Evolutionary conservation across 1,140 invertebrate species (phyloP).

Genomic region (Hylaeus volcanicus): DNA sequence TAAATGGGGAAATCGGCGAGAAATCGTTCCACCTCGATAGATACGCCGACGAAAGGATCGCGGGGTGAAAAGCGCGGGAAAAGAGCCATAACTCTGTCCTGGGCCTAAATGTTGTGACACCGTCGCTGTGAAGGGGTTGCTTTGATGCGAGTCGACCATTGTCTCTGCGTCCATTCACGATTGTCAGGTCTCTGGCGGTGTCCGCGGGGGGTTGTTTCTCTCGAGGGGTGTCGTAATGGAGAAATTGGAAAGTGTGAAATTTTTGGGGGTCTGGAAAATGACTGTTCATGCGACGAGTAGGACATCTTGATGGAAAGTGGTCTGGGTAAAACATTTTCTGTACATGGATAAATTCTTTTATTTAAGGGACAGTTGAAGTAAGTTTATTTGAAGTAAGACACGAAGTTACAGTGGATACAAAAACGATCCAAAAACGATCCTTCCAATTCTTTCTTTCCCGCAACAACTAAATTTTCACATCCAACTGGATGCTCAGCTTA

Average conservation of each 20-base stretch:
- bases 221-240: not conserved
- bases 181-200: not conserved
- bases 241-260: slow-evolving; percentile 23
- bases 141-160: slow-evolving; percentile 18
- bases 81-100: slow-evolving; percentile 54
- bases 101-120: slow-evolving; percentile 63
- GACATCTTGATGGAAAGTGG: too few relatives aligned
- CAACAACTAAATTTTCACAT: too few relatives aligned
- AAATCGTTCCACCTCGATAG: slow-evolving; percentile 28
- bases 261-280: not conserved
- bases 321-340: too few relatives aligned
- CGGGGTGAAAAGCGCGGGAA: slow-evolving; percentile 43
- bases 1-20: slow-evolving; percentile 22
- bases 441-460: too few relatives aligned
- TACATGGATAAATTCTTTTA: too few relatives aligned
- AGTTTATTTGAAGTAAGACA: too few relatives aligned
- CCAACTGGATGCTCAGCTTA: too few relatives aligned
- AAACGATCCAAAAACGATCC: too few relatives aligned
- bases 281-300: not conserved
- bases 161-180: slow-evolving; percentile 29
- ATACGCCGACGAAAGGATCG: slow-evolving; percentile 8
- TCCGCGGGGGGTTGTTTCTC: slow-evolving; percentile 32
- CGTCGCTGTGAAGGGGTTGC: slow-evolving; percentile 43
- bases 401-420: too few relatives aligned
- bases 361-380: too few relatives aligned